Evolutionary conservation across 2,113 vertebrate species (phyloP).

Genomic region (Lasiurus cinereus): DNA sequence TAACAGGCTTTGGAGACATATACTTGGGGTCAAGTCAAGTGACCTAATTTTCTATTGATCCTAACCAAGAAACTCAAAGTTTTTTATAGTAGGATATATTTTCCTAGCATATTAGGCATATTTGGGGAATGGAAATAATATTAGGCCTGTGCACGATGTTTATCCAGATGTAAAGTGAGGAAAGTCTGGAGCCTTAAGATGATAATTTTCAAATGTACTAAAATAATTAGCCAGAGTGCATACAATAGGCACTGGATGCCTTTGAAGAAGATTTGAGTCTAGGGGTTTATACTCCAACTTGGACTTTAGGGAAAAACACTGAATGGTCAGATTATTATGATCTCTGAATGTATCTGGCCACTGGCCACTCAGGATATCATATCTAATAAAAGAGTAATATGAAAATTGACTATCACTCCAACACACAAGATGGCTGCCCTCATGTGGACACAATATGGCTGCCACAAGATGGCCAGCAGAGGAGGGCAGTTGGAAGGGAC

Average conservation of each 20-base stretch:
- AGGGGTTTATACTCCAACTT: not conserved
- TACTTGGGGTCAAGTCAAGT: accelerated
- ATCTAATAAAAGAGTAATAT: too few species aligned
- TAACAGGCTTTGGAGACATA: not conserved
- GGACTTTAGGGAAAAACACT: not conserved
- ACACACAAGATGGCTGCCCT: too few species aligned
- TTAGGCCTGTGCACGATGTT: not conserved
- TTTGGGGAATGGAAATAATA: not conserved
- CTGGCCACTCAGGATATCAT: not conserved
- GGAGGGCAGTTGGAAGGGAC: too few species aligned
- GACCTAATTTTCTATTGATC: not conserved
- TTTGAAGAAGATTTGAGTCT: not conserved
- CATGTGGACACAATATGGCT: too few species aligned
- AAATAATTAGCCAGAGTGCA: not conserved
- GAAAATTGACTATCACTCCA: too few species aligned
- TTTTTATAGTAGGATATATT: not conserved
- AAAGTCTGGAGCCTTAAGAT: not conserved
- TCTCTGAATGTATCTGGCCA: too few species aligned
- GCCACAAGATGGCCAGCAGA: too few species aligned
- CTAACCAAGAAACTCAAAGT: not conserved
- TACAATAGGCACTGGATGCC: not conserved
- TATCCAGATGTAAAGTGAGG: not conserved
- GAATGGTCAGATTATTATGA: too few species aligned
- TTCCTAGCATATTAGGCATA: not conserved
- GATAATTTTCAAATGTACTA: not conserved